These are phyloP conservation scores for Harpalus rubripes DNA, from an alignment of 2,888 invertebrate species.

Conservation along the genomic window DNA sequence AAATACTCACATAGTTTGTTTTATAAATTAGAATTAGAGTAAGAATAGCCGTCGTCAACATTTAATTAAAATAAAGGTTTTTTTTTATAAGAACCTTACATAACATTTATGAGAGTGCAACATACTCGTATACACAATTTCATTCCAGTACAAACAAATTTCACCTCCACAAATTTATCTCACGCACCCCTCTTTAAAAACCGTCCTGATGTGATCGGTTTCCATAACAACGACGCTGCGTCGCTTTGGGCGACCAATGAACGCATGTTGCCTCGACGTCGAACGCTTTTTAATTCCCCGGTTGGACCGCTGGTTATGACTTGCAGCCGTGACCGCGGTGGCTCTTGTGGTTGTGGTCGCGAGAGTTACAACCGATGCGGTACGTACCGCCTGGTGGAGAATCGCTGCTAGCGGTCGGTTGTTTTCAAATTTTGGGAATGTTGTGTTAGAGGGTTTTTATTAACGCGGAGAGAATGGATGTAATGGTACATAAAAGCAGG, in stretches of 20 bases:
- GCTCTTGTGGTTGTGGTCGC: slow-evolving; percentile 37
- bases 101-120: too few relatives aligned
- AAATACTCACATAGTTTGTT: too few relatives aligned
- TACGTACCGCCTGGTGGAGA: not conserved
- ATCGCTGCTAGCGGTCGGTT: slow-evolving; percentile 2
- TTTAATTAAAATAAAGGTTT: too few relatives aligned
- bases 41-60: too few relatives aligned
- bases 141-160: too few relatives aligned
- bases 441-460: not conserved
- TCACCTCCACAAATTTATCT: not conserved
- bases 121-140: too few relatives aligned
- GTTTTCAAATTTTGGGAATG: slow-evolving; percentile 25
- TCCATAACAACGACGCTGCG: slow-evolving; percentile 80
- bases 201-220: slow-evolving; percentile 78
- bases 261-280: slow-evolving; percentile 71
- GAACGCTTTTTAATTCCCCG: slow-evolving; percentile 61
- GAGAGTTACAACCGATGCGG: slow-evolving; percentile 17
- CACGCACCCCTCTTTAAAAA: slow-evolving; percentile 33
- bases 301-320: slow-evolving; percentile 41
- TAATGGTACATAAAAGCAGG: too few relatives aligned
- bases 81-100: too few relatives aligned
- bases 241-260: slow-evolving; percentile 75
- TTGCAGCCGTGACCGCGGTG: slow-evolving; percentile 55
- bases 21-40: too few relatives aligned
- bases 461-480: not conserved